Evolutionary conservation across 53 echinoderm and acorn worm genomes (phyloP).

Genomic region (Stichopus horrens): DNA sequence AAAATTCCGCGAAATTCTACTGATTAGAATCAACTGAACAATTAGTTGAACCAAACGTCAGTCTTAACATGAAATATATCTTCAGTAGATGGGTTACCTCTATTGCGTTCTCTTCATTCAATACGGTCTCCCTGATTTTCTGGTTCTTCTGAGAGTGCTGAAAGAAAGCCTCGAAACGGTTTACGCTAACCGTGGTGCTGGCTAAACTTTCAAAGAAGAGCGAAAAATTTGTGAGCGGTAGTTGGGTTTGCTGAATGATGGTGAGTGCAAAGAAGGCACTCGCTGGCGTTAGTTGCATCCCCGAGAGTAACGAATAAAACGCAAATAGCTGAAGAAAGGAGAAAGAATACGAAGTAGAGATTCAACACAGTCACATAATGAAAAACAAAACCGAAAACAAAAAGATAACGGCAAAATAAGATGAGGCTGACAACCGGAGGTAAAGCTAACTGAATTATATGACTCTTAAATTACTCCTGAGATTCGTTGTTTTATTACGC

Average conservation of each 20-base stretch:
- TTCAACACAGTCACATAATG: too few relatives aligned
- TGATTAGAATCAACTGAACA: too few relatives aligned
- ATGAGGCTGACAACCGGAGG: too few relatives aligned
- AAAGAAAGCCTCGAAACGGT: slow-evolving; percentile 55
- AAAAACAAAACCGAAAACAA: too few relatives aligned
- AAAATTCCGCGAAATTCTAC: too few relatives aligned
- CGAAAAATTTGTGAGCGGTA: slow-evolving; percentile 25
- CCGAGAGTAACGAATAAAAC: background rate
- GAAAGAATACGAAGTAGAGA: background rate
- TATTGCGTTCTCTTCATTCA: background rate
- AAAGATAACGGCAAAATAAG: too few relatives aligned
- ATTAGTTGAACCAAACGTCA: too few relatives aligned
- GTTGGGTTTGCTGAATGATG: slow-evolving; percentile 23
- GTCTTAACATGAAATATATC: background rate
- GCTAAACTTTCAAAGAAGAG: slow-evolving; percentile 39
- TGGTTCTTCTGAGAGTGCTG: background rate
- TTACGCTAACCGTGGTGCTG: slow-evolving; percentile 55
- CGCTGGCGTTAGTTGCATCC: slow-evolving; percentile 1
- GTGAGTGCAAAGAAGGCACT: background rate
- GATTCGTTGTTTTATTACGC: too few relatives aligned
- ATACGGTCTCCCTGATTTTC: background rate
- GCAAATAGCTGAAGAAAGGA: slow-evolving; percentile 1
- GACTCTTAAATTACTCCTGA: too few relatives aligned
- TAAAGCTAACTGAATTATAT: too few relatives aligned
- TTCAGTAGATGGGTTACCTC: background rate